These are phyloP conservation scores for Atrina japonica DNA, from an alignment of 2,888 invertebrate species.

Conservation along the genomic window DNA sequence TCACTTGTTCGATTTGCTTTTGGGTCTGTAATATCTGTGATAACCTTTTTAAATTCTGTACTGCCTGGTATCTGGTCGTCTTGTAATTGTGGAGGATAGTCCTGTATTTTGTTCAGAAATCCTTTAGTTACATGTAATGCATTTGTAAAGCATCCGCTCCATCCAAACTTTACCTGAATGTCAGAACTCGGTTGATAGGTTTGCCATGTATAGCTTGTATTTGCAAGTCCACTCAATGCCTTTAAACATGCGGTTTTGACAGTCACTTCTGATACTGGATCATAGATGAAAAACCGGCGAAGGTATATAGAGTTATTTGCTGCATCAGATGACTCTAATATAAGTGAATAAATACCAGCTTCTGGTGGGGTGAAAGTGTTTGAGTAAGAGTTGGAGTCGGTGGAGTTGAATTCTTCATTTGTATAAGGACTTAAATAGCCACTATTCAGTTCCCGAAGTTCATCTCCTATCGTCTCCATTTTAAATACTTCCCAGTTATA, in stretches of 20 bases:
- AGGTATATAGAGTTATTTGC: conserved; percentile 61
- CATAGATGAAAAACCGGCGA: conserved; percentile 57
- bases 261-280: conserved; percentile 47
- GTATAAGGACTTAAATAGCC: conserved; percentile 29
- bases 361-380: conserved; percentile 38
- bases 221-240: conserved; percentile 46
- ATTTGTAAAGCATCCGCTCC: conserved; percentile 54
- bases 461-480: conserved; percentile 26
- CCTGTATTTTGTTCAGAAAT: conserved; percentile 45
- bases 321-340: conserved; percentile 54
- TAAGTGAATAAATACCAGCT: conserved; percentile 57
- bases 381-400: background rate
- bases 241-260: conserved; percentile 38
- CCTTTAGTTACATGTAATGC: conserved; percentile 42
- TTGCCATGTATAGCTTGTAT: conserved; percentile 57
- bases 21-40: too few species aligned
- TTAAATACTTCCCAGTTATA: conserved; percentile 54
- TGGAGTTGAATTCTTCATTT: conserved; percentile 25
- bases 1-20: too few species aligned
- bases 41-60: too few species aligned
- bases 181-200: conserved; percentile 7
- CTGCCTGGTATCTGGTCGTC: conserved; percentile 1
- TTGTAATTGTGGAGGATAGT: conserved; percentile 46
- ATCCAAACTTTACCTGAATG: conserved; percentile 31
- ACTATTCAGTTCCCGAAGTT: too few species aligned